Conservation (phyloP, 2,797 vertebrate species). For the Gambelia wislizenii region DNA sequence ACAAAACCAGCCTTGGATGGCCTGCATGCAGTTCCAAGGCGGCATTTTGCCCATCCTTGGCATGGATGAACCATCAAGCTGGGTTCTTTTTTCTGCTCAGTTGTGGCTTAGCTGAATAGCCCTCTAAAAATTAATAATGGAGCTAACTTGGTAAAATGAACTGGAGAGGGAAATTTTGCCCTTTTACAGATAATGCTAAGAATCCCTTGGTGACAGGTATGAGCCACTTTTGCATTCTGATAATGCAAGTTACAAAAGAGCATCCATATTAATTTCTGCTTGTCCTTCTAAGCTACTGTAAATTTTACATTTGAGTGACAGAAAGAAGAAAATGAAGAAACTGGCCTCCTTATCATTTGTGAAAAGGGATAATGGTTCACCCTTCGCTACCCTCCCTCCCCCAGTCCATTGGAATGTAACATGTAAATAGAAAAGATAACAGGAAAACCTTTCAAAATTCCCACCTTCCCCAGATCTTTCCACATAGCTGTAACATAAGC, state of each 20-base stretch:
- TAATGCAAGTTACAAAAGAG: not conserved
- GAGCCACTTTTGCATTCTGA: not conserved
- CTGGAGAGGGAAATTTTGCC: too few relatives aligned
- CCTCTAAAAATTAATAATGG: not conserved
- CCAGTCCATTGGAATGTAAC: not conserved
- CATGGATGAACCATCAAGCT: too few relatives aligned
- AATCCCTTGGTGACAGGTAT: too few relatives aligned
- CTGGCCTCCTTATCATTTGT: not conserved
- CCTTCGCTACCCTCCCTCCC: not conserved
- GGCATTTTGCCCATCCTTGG: too few relatives aligned
- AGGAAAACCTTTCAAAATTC: conserved; percentile 22
- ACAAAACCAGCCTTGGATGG: too few relatives aligned
- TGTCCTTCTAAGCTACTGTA: not conserved
- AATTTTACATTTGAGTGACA: not conserved
- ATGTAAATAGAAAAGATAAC: conserved; percentile 30
- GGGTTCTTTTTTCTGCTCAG: too few relatives aligned
- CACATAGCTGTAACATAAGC: conserved; percentile 5
- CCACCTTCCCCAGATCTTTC: conserved; percentile 35
- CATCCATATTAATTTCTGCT: not conserved
- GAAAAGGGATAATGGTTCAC: not conserved
- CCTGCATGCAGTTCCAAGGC: too few relatives aligned
- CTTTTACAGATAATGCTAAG: not conserved
- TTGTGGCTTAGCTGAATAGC: not conserved
- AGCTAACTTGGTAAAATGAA: not conserved
- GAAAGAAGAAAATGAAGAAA: not conserved